Evolutionary conservation across 2,113 vertebrate genomes (phyloP), one percentile per base, ranked within the genome.

Genomic region (Ptilorrhoa leucosticta): DNA sequence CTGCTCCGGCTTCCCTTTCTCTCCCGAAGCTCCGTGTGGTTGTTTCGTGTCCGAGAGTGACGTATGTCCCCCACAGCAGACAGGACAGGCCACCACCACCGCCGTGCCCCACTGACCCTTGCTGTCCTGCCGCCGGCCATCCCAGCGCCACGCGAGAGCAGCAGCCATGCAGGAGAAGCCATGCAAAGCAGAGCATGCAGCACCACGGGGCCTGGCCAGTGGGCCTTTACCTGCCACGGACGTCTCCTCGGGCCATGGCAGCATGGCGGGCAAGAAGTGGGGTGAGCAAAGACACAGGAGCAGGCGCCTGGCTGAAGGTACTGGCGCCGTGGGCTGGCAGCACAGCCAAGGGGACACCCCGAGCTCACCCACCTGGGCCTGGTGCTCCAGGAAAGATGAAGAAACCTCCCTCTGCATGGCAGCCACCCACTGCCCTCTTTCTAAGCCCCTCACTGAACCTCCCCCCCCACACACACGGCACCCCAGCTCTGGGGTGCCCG

Each of bases 171-270:
- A 81, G 86, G 66, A 7, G 11, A 30, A 89, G 94, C 92, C 94
- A 96, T 95, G 94, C 95, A 96, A 79, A 81, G 91, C 42, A 3
- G 56, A 91, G 58, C 95, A 96, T 94, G 91, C 94, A 95, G 77
- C 84, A 78, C 70, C 12, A 5, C 23, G 3, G 39, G 82, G 48
- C 84, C 78, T 0, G 5, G 48, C 56, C 18, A 5, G 40, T 0
- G 33, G 35, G 44, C 73, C 68, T 73, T 97, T 97, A 97, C 97
- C 97, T 97, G 94, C 83, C 75, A 91, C 71, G 8, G 94, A 76
- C 2, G 93, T 95, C 50, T 96, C 95, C 89, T 97, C 96, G 0
- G 92, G 93, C 72, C 90, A 8, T 28, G 94, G 94, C 87, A 96
- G 96, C 97, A 79, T 97, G 97, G 76, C 50, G 0, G 88, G 94